Evolutionary conservation across 2,888 invertebrate species (phyloP).

Genomic region (Amphipoea oculea): DNA sequence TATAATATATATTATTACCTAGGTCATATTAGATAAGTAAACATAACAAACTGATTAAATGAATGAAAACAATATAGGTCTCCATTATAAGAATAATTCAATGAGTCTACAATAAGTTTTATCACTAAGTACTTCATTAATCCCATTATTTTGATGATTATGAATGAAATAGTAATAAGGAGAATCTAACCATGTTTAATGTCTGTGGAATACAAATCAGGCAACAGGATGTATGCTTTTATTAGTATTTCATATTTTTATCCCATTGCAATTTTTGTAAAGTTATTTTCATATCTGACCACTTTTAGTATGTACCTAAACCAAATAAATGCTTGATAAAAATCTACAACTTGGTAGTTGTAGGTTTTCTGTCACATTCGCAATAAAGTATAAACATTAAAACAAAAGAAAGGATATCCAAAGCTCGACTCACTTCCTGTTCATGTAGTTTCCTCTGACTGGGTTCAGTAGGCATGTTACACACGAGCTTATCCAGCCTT

Average conservation of each 20-base stretch:
- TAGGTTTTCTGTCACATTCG: not conserved
- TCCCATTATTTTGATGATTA: conserved; percentile 1
- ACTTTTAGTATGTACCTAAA: not conserved
- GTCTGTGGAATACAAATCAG: not conserved
- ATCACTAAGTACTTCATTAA: conserved; percentile 5
- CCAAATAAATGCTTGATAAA: not conserved
- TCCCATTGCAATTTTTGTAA: rapidly evolving
- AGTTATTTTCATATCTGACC: not conserved
- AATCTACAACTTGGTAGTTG: too few relatives aligned
- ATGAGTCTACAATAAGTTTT: conserved; percentile 2
- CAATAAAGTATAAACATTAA: not conserved
- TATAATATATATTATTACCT: not conserved
- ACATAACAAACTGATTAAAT: conserved; percentile 1
- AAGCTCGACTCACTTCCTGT: conserved; percentile 89
- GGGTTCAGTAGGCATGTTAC: conserved; percentile 94
- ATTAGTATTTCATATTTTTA: too few relatives aligned
- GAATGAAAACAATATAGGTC: not conserved
- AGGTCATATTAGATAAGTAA: conserved; percentile 2
- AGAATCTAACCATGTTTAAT: not conserved
- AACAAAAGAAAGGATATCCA: not conserved
- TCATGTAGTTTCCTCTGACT: conserved; percentile 94
- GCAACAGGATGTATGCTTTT: not conserved
- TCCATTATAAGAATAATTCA: not conserved
- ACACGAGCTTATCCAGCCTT: conserved; percentile 96
- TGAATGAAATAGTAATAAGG: not conserved